A percentile compares a stretch with the other conserved stretches of the same genome.
Conservation (phyloP, 1,140 invertebrate species). For the Megalopta genalis region DNA sequence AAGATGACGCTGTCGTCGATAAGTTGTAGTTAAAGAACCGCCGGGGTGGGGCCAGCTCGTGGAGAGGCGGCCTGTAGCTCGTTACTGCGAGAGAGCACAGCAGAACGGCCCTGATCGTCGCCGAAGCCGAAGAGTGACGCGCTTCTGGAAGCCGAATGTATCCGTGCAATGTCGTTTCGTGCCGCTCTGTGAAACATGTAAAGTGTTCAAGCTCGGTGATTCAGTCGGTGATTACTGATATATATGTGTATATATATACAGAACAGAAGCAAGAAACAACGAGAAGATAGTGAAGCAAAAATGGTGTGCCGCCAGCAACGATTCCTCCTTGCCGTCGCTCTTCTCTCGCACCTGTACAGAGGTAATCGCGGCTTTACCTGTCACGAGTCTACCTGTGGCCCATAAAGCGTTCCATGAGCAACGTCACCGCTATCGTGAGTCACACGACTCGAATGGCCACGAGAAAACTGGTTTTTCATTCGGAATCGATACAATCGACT, state of each 20-base stretch:
- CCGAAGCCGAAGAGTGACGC: background rate
- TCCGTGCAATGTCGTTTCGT: background rate
- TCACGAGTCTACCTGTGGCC: background rate
- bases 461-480: slow-evolving; percentile 25
- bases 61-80: slow-evolving; percentile 13
- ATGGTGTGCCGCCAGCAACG: slow-evolving; percentile 2
- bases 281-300: background rate
- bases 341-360: slow-evolving; percentile 16
- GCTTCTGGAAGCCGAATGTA: too few species aligned
- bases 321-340: background rate
- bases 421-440: slow-evolving; percentile 54
- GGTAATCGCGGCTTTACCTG: slow-evolving; percentile 43
- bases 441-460: slow-evolving; percentile 31
- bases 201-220: background rate
- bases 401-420: background rate
- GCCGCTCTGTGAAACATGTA: slow-evolving; percentile 11
- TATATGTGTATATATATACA: too few species aligned
- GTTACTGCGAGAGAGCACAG: slow-evolving; percentile 38
- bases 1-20: slow-evolving; percentile 55
- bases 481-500: background rate
- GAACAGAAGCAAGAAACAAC: background rate
- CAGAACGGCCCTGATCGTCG: slow-evolving; percentile 8
- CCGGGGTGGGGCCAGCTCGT: slow-evolving; percentile 48
- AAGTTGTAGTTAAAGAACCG: slow-evolving; percentile 35
- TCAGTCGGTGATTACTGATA: too few species aligned